Conservation (phyloP, 1,140 invertebrate genomes). For the Ostrea edulis region DNA sequence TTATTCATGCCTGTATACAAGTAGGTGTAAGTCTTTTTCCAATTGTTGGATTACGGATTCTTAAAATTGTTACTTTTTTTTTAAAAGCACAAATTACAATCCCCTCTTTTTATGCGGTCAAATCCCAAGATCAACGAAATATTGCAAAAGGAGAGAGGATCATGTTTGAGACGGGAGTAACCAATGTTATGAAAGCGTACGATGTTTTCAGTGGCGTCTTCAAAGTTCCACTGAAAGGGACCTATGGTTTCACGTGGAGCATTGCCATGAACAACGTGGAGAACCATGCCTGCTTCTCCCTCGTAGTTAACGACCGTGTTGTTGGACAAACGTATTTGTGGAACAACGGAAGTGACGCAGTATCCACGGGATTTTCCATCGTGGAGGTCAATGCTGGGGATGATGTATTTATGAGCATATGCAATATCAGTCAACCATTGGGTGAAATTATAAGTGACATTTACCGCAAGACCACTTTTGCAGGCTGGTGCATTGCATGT, state of each 20-base stretch:
- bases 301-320: background rate
- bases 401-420: conserved; percentile 9
- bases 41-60: background rate
- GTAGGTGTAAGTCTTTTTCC: too few relatives aligned
- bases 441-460: conserved; percentile 16
- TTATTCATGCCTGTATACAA: too few relatives aligned
- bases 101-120: conserved; percentile 7
- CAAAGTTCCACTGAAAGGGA: conserved; percentile 11
- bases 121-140: conserved; percentile 15
- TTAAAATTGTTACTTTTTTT: background rate
- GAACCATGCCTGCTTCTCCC: conserved; percentile 12
- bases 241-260: background rate
- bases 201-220: conserved; percentile 9
- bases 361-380: background rate
- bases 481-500: conserved; percentile 4
- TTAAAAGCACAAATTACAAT: background rate
- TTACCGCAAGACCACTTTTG: conserved; percentile 20
- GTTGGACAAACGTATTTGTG: conserved; percentile 20
- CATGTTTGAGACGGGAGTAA: background rate
- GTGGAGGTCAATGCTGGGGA: background rate
- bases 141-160: conserved; percentile 27
- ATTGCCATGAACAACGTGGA: conserved; percentile 16
- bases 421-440: background rate
- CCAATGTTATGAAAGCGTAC: background rate
- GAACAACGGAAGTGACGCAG: conserved; percentile 33